Evolutionary conservation across 2,797 vertebrate genomes (phyloP), one percentile per base, ranked within the genome.

Genomic region (Bufotes viridis): DNA sequence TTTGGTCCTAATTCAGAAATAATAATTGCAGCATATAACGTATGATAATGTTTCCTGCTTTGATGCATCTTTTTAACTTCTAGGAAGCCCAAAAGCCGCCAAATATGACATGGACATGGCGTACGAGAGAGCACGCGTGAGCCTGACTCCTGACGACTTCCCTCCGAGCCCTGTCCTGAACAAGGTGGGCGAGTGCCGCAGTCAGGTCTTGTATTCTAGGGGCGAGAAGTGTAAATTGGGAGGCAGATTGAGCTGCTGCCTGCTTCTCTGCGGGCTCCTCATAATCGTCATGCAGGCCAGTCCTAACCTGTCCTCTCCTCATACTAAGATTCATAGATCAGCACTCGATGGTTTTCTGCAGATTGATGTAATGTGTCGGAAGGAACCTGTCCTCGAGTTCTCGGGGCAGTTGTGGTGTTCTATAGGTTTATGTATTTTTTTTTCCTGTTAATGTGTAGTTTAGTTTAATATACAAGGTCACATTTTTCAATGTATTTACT

Each of bases 141-240:
- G 87, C 8, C 90, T 91, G 0, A 57, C 90, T 0, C 90, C 94
- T 0, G 96, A 98, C 0, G 97, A 98, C 0, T 10, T 49, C 1
- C 92, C 95, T 0, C 82, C 94, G 81, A 96, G 93, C 87, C 91
- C 96, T 0, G 29, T 88, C 3, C 72, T 92, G 42, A 90, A 92
- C 89, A 98, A 97, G 96, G 98, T 99, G 91, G 82, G 87, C 29
- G 0, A 29, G 17, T 7, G 55, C n/a, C 34, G 4, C 22, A 18
- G 57, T 78, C 61, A 24, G 12, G 29, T 34, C 20, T 60, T 76
- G 74, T 26, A 22, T 14, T 57, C 2, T 29, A 8, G 42, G 55
- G 9, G 51, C 3, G 49, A 18, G 9, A 7, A 42, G 57, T 84
- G 82, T n/a, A 60, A 75, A 85, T 20, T 26, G 26, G 34, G 22